Conservation (phyloP, 2,888 invertebrate species). For the Argyresthia goedartella region DNA sequence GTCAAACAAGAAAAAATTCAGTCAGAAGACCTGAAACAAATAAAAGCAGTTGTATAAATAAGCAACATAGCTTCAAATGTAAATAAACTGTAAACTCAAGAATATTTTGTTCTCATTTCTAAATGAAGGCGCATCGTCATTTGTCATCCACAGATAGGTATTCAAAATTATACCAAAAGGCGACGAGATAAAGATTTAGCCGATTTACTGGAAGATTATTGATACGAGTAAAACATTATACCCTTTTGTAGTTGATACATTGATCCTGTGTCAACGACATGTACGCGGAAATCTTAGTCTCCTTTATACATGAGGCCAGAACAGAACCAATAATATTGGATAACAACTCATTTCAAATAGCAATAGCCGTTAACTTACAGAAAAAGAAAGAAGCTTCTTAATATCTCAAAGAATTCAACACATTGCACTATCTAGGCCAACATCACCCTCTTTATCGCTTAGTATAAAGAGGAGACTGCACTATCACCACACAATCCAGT, state of each 20-base stretch:
- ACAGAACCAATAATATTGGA: neutral
- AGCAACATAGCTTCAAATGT: neutral
- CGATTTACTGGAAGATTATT: no score
- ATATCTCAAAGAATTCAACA: slow-evolving; percentile 18
- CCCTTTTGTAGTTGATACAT: no score
- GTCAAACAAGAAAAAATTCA: neutral
- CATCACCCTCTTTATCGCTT: slow-evolving; percentile 46
- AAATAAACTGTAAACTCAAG: neutral
- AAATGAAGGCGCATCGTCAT: no score
- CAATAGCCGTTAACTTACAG: neutral
- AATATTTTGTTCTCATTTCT: neutral
- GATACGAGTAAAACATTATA: no score
- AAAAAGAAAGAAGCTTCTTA: neutral
- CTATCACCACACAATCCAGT: slow-evolving; percentile 13
- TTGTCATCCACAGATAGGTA: no score
- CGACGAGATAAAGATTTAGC: no score
- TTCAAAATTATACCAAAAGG: no score
- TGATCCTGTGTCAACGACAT: no score
- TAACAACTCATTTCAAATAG: neutral
- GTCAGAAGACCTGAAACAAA: neutral
- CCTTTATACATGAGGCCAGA: neutral
- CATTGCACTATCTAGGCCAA: slow-evolving; percentile 28
- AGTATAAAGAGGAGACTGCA: slow-evolving; percentile 54
- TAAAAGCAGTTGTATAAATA: slow-evolving; percentile 1
- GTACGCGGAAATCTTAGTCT: no score